phyloP scores from a whole-genome alignment of 2,113 vertebrate genomes.

The Esox niger region DNA sequence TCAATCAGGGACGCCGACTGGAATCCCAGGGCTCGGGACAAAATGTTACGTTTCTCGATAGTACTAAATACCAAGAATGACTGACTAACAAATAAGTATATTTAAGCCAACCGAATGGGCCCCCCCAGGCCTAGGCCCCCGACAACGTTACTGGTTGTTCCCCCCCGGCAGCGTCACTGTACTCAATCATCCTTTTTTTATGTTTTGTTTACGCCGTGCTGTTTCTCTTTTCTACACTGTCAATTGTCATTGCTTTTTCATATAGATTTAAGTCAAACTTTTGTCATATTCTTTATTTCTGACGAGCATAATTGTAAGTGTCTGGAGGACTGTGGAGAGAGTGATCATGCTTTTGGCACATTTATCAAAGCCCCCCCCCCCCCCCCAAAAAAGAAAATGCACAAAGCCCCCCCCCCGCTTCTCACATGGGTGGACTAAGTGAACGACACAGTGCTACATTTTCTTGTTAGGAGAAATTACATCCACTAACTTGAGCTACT shows the following conservation, averaged over 20 bases:
- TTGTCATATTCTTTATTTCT: slow-evolving; percentile 66
- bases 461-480: slow-evolving; percentile 99
- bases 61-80: too few species aligned
- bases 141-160: too few species aligned
- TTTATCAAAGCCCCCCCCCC: slow-evolving; percentile 84
- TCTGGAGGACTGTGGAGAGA: slow-evolving; percentile 73
- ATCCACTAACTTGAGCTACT: slow-evolving; percentile 96
- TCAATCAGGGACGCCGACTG: too few species aligned
- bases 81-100: too few species aligned
- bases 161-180: too few species aligned
- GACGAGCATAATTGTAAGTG: slow-evolving; percentile 76
- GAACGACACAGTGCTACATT: slow-evolving; percentile 97
- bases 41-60: too few species aligned
- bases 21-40: too few species aligned
- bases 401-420: slow-evolving; percentile 52
- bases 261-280: slow-evolving; percentile 55
- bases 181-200: too few species aligned
- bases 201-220: too few species aligned
- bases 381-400: slow-evolving; percentile 62
- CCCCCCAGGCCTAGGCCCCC: too few species aligned
- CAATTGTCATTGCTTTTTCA: slow-evolving; percentile 64
- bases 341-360: slow-evolving; percentile 79
- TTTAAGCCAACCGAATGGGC: too few species aligned
- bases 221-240: not conserved
- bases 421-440: slow-evolving; percentile 82